Evolutionary conservation across 2,113 vertebrate species (phyloP).

Genomic region (Laticauda laticaudata): DNA sequence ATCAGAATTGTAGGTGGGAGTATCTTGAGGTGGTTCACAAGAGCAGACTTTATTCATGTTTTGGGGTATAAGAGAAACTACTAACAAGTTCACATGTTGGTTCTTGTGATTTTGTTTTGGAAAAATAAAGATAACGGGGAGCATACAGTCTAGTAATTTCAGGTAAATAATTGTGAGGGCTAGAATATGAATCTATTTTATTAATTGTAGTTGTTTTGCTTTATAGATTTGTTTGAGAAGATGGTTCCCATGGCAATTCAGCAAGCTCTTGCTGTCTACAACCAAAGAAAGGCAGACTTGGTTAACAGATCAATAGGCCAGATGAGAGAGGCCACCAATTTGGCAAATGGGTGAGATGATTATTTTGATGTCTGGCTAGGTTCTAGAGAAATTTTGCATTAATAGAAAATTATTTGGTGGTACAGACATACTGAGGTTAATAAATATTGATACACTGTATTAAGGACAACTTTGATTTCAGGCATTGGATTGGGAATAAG

Average conservation of each 20-base stretch:
- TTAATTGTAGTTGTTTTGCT: conserved; percentile 11
- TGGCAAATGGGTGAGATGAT: conserved; percentile 88
- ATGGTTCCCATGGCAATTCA: conserved; percentile 97
- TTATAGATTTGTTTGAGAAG: conserved; percentile 94
- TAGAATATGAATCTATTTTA: background rate
- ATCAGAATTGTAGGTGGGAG: background rate
- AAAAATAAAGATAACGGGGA: background rate
- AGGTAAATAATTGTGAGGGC: background rate
- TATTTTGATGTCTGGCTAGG: background rate
- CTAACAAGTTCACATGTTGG: background rate
- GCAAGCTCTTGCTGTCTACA: conserved; percentile 85
- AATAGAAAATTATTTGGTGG: background rate
- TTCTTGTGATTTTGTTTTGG: background rate
- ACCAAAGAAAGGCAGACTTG: conserved; percentile 88
- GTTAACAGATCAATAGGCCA: conserved; percentile 91
- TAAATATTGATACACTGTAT: background rate
- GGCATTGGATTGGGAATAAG: no score
- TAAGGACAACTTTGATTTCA: background rate
- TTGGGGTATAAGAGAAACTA: background rate
- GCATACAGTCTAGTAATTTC: background rate
- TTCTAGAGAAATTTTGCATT: background rate
- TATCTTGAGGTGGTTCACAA: background rate
- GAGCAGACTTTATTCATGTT: background rate
- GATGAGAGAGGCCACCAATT: conserved; percentile 94
- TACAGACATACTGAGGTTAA: background rate